Base-by-base conservation (phyloP, 2,888 invertebrate genomes). In the Synergus itoensis region DNA sequence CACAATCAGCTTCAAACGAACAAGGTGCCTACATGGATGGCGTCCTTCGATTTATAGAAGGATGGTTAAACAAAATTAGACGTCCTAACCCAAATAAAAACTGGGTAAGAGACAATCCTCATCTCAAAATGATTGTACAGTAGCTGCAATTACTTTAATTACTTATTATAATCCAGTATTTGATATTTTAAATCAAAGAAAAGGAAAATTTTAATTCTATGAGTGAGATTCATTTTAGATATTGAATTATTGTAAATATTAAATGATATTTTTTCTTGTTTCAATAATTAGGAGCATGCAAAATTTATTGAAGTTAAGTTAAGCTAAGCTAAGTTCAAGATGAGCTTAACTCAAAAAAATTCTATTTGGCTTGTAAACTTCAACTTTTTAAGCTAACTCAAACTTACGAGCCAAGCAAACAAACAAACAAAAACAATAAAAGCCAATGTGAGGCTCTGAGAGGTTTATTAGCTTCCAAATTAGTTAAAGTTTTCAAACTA, bases 1-100 rank as follows among this genome's bases (percentile, higher is more conserved):
- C 95, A n/a, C 94, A 94, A 0, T 94, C 95, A 1, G 92, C 93
- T 0, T 89, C 93, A 41, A 93, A 94, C 12, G 94, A 95, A 79
- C 94, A 94, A 79, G 93, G 93, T 62, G 93, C 94, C 41, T 94
- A 95, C 83, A 93, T 95, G 81, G 95, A 96, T 82, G 96, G 96
- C 0, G 96, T 97, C 91, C 93, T 97, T 62, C 95, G 96, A 84
- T 98, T 96, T 92, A 96, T 96, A 86, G 99, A 97, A 93, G 95
- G 95, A 0, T 96, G 96, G 91, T 95, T 98, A 83, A 99, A 99
- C 93, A 97, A 98, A 93, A 96, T 99, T 89, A 96, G 97, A 91
- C 93, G 97, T 84, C 95, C 96, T 5, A 93, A 93, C 85, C 94
- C 94, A 84, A 96, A 96, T 88, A 97, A 96, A 92, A 94, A 95